A percentile compares a stretch with the other conserved stretches of the same genome.
Conservation (phyloP, 2,113 vertebrate species). For the Phasianus colchicus region DNA sequence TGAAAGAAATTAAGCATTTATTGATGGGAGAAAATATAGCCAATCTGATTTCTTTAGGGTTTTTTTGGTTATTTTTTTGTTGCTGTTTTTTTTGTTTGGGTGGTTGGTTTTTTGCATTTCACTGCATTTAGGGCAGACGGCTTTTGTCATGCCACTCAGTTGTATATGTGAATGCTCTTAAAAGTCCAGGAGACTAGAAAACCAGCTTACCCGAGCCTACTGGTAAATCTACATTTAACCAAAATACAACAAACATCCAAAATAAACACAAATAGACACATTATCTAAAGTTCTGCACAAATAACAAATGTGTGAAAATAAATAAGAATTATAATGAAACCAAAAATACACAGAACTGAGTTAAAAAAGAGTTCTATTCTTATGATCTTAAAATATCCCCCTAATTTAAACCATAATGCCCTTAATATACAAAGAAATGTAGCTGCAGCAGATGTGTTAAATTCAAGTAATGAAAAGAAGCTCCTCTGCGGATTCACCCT, state of each 20-base stretch:
- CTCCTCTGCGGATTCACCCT: background rate
- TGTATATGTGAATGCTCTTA: background rate
- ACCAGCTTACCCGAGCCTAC: background rate
- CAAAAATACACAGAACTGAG: conserved; percentile 40
- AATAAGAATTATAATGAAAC: conserved; percentile 58
- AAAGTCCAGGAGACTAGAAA: background rate
- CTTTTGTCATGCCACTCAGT: background rate
- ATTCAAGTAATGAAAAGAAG: conserved; percentile 63
- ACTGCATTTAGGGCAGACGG: background rate
- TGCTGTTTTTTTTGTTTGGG: background rate
- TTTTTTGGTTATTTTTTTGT: too few species aligned
- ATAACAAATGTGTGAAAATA: conserved; percentile 51
- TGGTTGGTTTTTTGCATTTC: background rate
- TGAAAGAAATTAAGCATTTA: background rate
- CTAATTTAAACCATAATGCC: conserved; percentile 76
- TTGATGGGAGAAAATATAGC: background rate
- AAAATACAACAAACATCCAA: background rate
- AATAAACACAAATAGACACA: conserved; percentile 17
- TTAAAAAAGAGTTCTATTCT: conserved; percentile 71
- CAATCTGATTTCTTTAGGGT: background rate
- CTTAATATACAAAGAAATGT: conserved; percentile 68
- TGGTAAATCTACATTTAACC: background rate
- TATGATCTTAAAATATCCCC: conserved; percentile 75
- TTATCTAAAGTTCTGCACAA: conserved; percentile 42
- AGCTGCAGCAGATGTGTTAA: conserved; percentile 68